These are phyloP conservation scores for Clarias batrachus DNA, from an alignment of 2,113 vertebrate genomes.

Conservation along the genomic window DNA sequence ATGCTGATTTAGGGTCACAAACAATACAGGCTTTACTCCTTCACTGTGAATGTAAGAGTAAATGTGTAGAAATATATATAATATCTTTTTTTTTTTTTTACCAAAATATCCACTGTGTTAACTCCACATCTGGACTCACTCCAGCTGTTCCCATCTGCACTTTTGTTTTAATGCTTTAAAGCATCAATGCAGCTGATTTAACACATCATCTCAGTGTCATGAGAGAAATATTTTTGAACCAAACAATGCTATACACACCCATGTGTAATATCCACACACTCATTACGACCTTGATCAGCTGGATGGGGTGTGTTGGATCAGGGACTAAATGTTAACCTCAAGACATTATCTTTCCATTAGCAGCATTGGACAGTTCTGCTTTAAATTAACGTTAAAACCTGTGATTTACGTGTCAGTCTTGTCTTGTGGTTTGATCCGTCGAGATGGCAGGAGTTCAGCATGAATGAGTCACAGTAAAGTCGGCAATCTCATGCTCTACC, in stretches of 20 bases:
- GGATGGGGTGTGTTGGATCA: slow-evolving; percentile 1
- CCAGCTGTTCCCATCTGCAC: not conserved
- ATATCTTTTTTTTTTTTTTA: not conserved
- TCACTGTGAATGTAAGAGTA: not conserved
- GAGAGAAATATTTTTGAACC: not conserved
- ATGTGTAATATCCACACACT: not conserved
- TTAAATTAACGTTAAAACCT: not conserved
- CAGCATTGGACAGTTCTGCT: not conserved
- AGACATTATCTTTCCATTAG: not conserved
- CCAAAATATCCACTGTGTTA: not conserved
- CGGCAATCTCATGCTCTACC: not conserved
- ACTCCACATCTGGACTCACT: slow-evolving; percentile 2
- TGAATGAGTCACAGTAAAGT: not conserved
- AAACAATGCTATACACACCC: slow-evolving; percentile 12
- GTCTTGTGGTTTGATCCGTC: not conserved
- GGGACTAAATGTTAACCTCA: not conserved
- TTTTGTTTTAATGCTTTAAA: not conserved
- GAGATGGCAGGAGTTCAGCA: not conserved
- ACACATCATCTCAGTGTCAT: not conserved
- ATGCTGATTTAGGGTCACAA: not conserved
- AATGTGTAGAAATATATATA: not conserved
- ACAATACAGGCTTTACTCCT: not conserved
- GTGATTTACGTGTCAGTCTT: not conserved
- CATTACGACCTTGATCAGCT: not conserved
- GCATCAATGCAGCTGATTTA: not conserved